These are phyloP conservation scores for Scopus umbretta DNA, from an alignment of 2,113 vertebrate genomes.

Conservation along the genomic window DNA sequence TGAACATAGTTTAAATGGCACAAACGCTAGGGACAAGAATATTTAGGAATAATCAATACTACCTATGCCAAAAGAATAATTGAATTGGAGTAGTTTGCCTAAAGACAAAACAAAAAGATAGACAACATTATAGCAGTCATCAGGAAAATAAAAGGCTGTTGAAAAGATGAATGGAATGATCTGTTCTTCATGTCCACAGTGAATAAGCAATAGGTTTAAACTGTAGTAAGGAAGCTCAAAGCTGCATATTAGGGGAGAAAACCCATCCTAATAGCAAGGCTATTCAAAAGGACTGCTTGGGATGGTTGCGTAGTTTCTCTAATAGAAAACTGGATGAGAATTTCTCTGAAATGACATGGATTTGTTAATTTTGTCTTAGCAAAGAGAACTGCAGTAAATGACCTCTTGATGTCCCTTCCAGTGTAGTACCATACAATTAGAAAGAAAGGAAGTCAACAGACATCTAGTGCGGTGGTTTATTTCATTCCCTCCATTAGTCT, in stretches of 20 bases:
- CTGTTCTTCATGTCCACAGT: not conserved
- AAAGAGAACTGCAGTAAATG: not conserved
- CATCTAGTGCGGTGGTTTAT: not conserved
- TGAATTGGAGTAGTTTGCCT: constrained; percentile 27
- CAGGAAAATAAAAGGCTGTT: constrained; percentile 23
- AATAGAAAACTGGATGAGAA: not conserved
- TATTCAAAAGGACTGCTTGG: not conserved
- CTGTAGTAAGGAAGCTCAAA: not conserved
- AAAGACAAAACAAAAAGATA: constrained; percentile 22
- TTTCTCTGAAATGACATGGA: too few species aligned
- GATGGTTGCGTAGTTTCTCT: not conserved
- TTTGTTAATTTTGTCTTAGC: not conserved
- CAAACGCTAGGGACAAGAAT: not conserved
- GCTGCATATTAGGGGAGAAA: not conserved
- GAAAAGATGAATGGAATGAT: not conserved
- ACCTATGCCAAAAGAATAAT: constrained; percentile 41
- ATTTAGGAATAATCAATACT: constrained; percentile 33
- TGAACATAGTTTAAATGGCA: not conserved
- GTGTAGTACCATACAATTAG: not conserved
- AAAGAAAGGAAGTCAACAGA: not conserved
- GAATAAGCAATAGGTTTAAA: not conserved
- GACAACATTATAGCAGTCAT: not conserved
- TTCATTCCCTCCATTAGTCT: not conserved
- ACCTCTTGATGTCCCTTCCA: not conserved
- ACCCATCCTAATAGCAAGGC: not conserved